phyloP scores from a whole-genome alignment of 1,140 invertebrate species.

The Drosophila tristis region DNA sequence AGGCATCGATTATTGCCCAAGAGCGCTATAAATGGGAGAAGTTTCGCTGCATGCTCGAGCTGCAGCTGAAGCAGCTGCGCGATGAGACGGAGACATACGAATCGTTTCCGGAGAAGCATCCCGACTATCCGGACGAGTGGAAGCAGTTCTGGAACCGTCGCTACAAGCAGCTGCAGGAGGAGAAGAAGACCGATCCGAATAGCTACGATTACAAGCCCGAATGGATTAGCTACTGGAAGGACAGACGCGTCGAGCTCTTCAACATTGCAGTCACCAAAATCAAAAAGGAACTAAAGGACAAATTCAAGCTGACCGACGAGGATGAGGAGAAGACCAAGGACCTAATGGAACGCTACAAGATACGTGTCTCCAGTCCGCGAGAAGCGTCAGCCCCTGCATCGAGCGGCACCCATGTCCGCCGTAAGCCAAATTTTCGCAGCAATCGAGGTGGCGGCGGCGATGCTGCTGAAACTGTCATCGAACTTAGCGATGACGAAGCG shows the following conservation, averaged over 20 bases:
- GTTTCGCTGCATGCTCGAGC: conserved; percentile 84
- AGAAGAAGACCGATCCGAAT: conserved; percentile 90
- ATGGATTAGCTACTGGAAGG: conserved; percentile 93
- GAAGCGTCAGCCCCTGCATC: neutral
- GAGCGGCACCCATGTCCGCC: conserved; percentile 10
- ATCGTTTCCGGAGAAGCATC: conserved; percentile 94
- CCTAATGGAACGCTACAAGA: conserved; percentile 76
- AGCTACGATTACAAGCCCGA: conserved; percentile 94
- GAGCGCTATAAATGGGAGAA: conserved; percentile 86
- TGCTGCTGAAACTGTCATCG: conserved; percentile 52
- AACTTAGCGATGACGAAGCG: conserved; percentile 79
- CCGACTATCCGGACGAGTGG: conserved; percentile 93
- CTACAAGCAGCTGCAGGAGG: conserved; percentile 91
- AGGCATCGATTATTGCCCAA: conserved; percentile 76
- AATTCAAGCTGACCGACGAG: conserved; percentile 84
- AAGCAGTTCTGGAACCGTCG: conserved; percentile 93
- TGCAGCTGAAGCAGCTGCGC: conserved; percentile 85
- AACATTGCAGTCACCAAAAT: conserved; percentile 84
- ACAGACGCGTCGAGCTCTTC: conserved; percentile 90
- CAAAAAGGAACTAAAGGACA: conserved; percentile 85
- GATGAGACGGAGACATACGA: conserved; percentile 89
- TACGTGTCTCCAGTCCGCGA: conserved; percentile 53
- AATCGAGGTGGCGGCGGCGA: neutral
- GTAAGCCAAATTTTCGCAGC: conserved; percentile 54
- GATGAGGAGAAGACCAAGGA: conserved; percentile 76